Base-by-base conservation (phyloP, 2,888 invertebrate genomes). In the Pilophorus perplexus region DNA sequence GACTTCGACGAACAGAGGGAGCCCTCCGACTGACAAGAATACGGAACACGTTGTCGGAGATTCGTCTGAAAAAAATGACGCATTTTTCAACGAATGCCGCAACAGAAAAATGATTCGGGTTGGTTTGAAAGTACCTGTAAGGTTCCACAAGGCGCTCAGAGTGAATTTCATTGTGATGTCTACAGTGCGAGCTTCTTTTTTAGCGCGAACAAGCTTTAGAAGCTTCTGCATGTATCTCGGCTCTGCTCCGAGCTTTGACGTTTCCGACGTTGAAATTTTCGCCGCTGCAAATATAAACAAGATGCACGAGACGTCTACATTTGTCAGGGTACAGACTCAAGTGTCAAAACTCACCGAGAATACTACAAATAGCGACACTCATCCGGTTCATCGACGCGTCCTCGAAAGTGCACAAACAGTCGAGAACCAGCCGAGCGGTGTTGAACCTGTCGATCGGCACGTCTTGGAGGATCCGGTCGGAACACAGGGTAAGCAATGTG, bases 311-410 rank as follows among this genome's bases (percentile, higher is more conserved):
- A n/a, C n/a, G n/a, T n/a, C n/a, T n/a, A n/a, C n/a, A n/a, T n/a
- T n/a, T n/a, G n/a, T n/a, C n/a, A n/a, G n/a, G n/a, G n/a, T n/a
- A n/a, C n/a, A n/a, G n/a, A n/a, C n/a, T n/a, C n/a, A n/a, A n/a
- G n/a, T n/a, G n/a, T n/a, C n/a, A n/a, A n/a, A n/a, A n/a, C 28
- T 27, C 71, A 76, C 76, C 85, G 25, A 89, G 78, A 70, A 89
- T 88, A 68, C 87, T 87, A 73, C 87, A 87, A 69, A 89, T 88
- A 0, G 88, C 88, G n/a, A 88, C 88, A 20, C 86, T 85, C 87
- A 89, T 88, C 64, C 87, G 79, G 74, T 85, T 85, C 84, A 87
- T 86, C 52, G 85, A 83, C 3, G 82, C 77, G 73, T 88, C 87
- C 52, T 85, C 84, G 74, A 86, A 87, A 10, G 80, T 78, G 73